Conservation (phyloP, 2,113 vertebrate genomes). For the Leptodactylus fuscus region DNA sequence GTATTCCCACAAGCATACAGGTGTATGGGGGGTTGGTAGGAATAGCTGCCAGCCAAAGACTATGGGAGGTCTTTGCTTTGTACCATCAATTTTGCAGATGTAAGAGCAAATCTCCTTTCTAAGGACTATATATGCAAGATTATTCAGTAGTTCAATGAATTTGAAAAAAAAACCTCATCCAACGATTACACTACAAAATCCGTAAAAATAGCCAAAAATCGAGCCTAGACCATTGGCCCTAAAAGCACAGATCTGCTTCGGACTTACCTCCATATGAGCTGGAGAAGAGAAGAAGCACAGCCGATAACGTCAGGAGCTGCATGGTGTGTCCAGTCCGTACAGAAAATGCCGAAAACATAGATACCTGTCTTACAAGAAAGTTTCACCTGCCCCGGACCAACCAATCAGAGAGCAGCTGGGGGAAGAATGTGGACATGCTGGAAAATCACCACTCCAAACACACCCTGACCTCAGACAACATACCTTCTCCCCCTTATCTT, state of each 20-base stretch:
- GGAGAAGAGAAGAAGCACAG: slow-evolving; percentile 20
- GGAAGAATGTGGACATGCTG: slow-evolving; percentile 53
- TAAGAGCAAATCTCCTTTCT: no score
- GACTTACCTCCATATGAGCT: slow-evolving; percentile 38
- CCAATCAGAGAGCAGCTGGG: slow-evolving; percentile 37
- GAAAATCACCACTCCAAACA: slow-evolving; percentile 34
- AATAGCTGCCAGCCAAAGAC: no score
- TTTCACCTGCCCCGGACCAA: slow-evolving; percentile 30
- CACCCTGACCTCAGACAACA: slow-evolving; percentile 22
- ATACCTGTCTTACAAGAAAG: slow-evolving; percentile 29
- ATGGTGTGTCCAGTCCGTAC: not conserved
- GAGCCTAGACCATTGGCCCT: not conserved
- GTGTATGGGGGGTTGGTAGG: no score
- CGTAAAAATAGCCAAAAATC: not conserved
- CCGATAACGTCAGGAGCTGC: not conserved
- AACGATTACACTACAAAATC: not conserved
- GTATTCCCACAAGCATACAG: no score
- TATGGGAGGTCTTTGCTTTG: no score
- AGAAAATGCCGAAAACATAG: slow-evolving; percentile 26
- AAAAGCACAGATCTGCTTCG: not conserved
- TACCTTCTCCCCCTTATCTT: not conserved
- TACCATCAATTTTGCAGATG: no score
- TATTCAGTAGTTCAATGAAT: no score
- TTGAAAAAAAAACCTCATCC: no score
- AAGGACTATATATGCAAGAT: no score